Evolutionary conservation across 2,888 invertebrate species (phyloP).

Genomic region (Netelia melanura): DNA sequence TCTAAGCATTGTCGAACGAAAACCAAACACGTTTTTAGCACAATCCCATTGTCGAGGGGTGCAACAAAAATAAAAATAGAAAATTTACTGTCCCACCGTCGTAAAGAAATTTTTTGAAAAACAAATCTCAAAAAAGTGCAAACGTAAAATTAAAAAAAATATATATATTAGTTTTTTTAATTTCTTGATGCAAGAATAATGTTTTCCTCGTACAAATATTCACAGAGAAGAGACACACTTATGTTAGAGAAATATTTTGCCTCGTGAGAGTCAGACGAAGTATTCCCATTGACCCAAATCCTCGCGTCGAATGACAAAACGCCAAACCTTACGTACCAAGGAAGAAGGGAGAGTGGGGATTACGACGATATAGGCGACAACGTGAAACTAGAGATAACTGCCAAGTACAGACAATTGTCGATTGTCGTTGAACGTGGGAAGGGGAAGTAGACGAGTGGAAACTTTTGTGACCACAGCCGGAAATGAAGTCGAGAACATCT

Average conservation of each 20-base stretch:
- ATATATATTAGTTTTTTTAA: no score
- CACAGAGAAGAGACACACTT: constrained; percentile 8
- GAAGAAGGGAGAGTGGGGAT: constrained; percentile 37
- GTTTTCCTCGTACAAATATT: constrained; percentile 28
- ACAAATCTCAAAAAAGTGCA: no score
- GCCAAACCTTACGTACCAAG: constrained; percentile 51
- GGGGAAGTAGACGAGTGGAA: background rate
- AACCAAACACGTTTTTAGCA: constrained; percentile 12
- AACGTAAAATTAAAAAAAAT: no score
- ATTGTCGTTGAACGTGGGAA: constrained; percentile 26
- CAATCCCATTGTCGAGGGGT: no score
- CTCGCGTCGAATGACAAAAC: constrained; percentile 46
- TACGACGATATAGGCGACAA: constrained; percentile 18
- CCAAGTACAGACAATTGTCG: constrained; percentile 48
- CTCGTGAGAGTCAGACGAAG: constrained; percentile 32
- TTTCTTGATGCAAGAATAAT: no score
- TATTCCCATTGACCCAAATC: constrained; percentile 66
- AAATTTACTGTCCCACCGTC: no score
- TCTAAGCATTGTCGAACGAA: constrained; percentile 43
- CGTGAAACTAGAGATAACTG: constrained; percentile 50
- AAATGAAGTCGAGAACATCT: constrained; percentile 10
- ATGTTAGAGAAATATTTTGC: constrained; percentile 37
- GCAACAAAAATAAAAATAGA: no score
- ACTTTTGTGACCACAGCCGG: constrained; percentile 2
- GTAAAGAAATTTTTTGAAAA: no score